Base-by-base conservation (phyloP, 2,113 vertebrate species). In the Antigone vipio region DNA sequence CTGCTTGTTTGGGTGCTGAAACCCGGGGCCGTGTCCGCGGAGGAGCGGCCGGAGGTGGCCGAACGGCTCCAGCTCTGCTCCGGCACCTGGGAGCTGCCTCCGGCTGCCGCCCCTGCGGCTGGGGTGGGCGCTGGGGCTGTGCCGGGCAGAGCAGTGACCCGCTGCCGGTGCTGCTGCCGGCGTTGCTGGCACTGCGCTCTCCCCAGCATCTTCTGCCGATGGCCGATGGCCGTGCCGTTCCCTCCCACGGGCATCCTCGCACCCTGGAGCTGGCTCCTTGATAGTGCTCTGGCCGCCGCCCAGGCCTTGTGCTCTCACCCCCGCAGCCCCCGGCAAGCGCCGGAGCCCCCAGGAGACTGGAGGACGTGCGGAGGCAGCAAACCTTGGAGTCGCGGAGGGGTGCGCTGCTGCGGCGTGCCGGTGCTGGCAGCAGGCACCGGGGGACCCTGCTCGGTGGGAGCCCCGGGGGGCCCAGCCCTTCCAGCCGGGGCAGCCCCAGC, bases 351-450 rank as follows among this genome's bases (percentile, higher is more conserved):
- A 1, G 45, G 40, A 74, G 23, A 34, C 0, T 13, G 29, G 38
- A 68, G 53, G 34, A 60, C 2, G 3, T 6, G 38, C 62, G 1
- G 2, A 13, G 53, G 38, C 38, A 6, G 59, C 47, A 21, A 11
- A 29, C 26, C 26, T 13, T 4, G 67, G 67, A 50, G 29, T 45
- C 5, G 1, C 10, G 66, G 66, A 15, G 49, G 64, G 8, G 49
- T 10, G 4, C 4, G 11, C 23, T 3, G 29, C 29, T 3, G 1
- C 3, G 7, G 12, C 2, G 6, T n/a, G 44, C 20, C 38, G 2
- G 7, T 23, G 59, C 32, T 5, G 9, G 62, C 69, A 20, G 35
- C 35, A 3, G 71, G n/a, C 32, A 11, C n/a, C 1, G 5, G 20
- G 77, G 62, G n/a, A 2, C 40, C 1, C 4, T 0, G 19, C 42